Evolutionary conservation across 1,140 invertebrate genomes (phyloP).

Genomic region (Sarcophaga peregrina): DNA sequence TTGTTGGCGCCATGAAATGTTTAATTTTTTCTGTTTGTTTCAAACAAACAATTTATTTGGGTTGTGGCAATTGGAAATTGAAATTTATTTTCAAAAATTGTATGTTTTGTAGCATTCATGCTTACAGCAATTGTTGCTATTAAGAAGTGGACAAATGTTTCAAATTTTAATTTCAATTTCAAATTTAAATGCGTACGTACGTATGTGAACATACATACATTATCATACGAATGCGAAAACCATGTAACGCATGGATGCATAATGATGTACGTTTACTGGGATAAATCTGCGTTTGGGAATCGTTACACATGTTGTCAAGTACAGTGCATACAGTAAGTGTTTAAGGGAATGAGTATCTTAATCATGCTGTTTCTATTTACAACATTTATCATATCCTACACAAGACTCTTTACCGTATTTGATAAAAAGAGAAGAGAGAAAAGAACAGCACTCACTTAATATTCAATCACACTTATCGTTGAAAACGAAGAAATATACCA

Average conservation of each 20-base stretch:
- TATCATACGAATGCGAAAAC: background rate
- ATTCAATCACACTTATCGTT: too few relatives aligned
- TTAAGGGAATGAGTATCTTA: background rate
- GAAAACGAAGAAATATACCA: background rate
- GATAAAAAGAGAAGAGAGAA: too few relatives aligned
- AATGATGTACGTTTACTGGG: background rate
- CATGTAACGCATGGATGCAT: background rate
- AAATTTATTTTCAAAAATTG: background rate
- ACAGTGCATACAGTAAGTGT: too few relatives aligned
- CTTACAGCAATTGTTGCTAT: background rate
- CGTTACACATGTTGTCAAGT: conserved; percentile 35
- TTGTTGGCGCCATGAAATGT: conserved; percentile 34
- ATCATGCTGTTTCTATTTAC: conserved; percentile 13
- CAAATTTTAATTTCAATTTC: conserved; percentile 13
- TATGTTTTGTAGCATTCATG: background rate
- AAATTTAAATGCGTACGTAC: conserved; percentile 25
- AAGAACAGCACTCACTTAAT: too few relatives aligned
- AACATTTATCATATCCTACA: background rate
- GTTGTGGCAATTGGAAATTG: background rate
- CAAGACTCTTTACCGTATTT: background rate
- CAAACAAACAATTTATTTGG: background rate
- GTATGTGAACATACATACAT: too few relatives aligned
- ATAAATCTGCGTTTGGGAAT: conserved; percentile 16
- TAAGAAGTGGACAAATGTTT: background rate
- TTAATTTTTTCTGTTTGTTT: conserved; percentile 28